Conservation (phyloP, 2,888 invertebrate species). For the Polydrusus pterygomalis region DNA sequence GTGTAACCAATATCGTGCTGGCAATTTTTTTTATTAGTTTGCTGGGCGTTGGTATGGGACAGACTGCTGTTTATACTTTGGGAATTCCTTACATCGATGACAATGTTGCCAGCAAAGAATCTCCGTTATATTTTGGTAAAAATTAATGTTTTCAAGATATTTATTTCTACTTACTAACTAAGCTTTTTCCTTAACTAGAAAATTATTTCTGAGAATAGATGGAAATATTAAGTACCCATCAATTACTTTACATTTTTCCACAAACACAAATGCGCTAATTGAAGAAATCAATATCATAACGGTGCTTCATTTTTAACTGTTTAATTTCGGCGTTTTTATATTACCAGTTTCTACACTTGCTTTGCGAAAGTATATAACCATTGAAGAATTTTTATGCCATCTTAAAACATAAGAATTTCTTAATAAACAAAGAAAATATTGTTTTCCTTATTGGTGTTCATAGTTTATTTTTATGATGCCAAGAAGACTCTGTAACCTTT, state of each 20-base stretch:
- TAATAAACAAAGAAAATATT: slow-evolving; percentile 2
- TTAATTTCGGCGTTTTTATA: slow-evolving; percentile 40
- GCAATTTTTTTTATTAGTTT: slow-evolving; percentile 92
- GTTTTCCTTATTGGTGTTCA: not conserved
- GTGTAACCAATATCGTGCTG: slow-evolving; percentile 87
- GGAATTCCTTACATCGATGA: slow-evolving; percentile 96
- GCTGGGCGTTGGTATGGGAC: slow-evolving; percentile 92
- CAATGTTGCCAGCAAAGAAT: slow-evolving; percentile 93
- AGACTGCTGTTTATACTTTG: slow-evolving; percentile 93
- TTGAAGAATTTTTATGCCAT: not conserved
- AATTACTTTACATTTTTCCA: slow-evolving; percentile 27
- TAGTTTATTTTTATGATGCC: not conserved
- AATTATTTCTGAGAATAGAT: slow-evolving; percentile 19
- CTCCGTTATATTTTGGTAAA: slow-evolving; percentile 93
- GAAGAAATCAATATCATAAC: slow-evolving; percentile 42
- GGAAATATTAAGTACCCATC: not conserved
- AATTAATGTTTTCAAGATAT: not conserved
- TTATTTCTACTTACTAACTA: no score
- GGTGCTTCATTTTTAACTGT: slow-evolving; percentile 45
- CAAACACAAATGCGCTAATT: slow-evolving; percentile 34
- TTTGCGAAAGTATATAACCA: slow-evolving; percentile 18
- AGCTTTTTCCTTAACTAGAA: not conserved
- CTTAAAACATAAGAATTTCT: not conserved
- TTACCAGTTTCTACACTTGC: slow-evolving; percentile 10
- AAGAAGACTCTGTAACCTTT: not conserved